phyloP scores from a whole-genome alignment of 1,140 invertebrate species.

The Brachionus sp. region DNA sequence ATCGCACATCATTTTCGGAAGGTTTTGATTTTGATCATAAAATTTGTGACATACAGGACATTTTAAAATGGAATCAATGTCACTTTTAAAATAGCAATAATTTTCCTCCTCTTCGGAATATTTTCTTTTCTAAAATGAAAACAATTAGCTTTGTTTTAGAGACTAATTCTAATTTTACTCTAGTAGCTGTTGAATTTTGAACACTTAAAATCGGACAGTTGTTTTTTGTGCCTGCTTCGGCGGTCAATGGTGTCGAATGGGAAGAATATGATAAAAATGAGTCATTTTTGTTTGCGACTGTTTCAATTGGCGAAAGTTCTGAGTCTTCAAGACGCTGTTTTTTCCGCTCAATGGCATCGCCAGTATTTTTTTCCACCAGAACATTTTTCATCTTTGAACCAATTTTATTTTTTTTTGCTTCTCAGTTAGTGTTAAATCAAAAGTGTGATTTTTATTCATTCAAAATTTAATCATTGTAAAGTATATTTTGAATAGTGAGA shows the following conservation, averaged over 20 bases:
- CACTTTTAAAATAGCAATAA: neutral
- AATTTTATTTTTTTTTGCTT: neutral
- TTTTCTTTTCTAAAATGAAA: neutral
- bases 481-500: no score
- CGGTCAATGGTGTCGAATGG: neutral
- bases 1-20: neutral
- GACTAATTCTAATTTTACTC: neutral
- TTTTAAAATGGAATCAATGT: neutral
- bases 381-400: neutral
- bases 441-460: no score
- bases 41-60: neutral
- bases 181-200: neutral
- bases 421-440: no score
- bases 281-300: neutral
- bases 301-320: neutral
- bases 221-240: neutral
- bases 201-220: neutral
- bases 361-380: neutral
- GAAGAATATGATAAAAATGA: neutral
- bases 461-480: no score
- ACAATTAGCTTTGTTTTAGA: neutral
- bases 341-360: neutral
- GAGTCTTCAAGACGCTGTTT: neutral
- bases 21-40: neutral
- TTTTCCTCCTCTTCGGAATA: neutral